A percentile compares a stretch with the other conserved stretches of the same genome.
Conservation (phyloP, 2,113 vertebrate genomes). For the Rhombomys opimus region DNA sequence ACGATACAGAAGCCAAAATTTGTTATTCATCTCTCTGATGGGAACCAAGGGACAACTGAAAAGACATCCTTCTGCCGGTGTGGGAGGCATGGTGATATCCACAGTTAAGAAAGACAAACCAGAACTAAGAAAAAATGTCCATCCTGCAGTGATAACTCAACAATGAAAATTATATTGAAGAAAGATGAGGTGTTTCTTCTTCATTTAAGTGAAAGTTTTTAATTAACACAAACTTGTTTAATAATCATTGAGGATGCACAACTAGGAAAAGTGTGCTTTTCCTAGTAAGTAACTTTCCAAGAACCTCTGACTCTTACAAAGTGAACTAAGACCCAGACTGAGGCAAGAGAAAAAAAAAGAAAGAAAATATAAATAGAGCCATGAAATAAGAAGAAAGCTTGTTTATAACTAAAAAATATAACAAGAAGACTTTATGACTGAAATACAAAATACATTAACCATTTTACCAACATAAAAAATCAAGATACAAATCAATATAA, state of each 20-base stretch:
- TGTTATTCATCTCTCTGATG: too few species aligned
- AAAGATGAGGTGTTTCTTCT: too few species aligned
- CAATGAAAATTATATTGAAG: too few species aligned
- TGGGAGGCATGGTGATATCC: too few species aligned
- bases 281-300: background rate
- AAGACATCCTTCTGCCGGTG: too few species aligned
- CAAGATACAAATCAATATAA: background rate
- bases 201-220: background rate
- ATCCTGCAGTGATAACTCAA: too few species aligned
- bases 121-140: too few species aligned
- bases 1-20: too few species aligned
- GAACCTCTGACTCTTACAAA: background rate
- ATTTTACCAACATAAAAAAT: background rate
- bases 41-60: too few species aligned
- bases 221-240: background rate
- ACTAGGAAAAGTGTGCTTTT: background rate
- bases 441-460: background rate
- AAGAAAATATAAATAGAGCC: background rate
- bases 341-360: background rate
- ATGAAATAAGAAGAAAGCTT: background rate
- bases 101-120: too few species aligned
- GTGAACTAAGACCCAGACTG: background rate
- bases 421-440: background rate
- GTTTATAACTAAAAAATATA: background rate
- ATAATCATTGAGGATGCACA: background rate